Evolutionary conservation across 2,888 invertebrate genomes (phyloP).

Genomic region (Mythimna albipuncta): DNA sequence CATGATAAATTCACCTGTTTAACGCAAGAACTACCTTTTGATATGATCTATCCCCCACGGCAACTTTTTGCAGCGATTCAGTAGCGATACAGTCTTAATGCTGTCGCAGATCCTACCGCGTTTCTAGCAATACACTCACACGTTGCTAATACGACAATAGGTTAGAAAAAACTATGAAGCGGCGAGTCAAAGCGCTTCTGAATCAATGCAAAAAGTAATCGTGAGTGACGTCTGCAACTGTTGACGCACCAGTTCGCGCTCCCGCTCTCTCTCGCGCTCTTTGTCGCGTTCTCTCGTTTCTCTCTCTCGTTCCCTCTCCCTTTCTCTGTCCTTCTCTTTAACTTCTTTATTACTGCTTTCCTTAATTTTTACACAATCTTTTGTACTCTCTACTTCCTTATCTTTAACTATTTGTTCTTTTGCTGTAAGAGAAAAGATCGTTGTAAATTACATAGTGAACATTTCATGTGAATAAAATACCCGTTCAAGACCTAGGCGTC

Average conservation of each 20-base stretch:
- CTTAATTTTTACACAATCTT: conserved; percentile 84
- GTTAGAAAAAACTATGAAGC: too few relatives aligned
- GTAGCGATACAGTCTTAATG: too few relatives aligned
- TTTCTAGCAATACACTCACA: too few relatives aligned
- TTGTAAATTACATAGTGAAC: too few relatives aligned
- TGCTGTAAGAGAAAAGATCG: conserved; percentile 73
- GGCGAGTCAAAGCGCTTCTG: too few relatives aligned
- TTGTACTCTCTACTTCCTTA: conserved; percentile 87
- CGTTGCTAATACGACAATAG: too few relatives aligned
- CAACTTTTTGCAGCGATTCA: too few relatives aligned
- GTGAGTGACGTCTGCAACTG: too few relatives aligned
- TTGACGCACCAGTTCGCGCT: conserved; percentile 77
- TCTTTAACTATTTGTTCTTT: conserved; percentile 87
- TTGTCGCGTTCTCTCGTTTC: conserved; percentile 77
- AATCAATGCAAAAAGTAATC: too few relatives aligned
- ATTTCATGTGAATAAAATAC: too few relatives aligned
- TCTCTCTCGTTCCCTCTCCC: conserved; percentile 83
- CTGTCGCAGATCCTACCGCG: too few relatives aligned
- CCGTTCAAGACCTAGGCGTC: too few relatives aligned
- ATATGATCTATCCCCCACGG: not conserved
- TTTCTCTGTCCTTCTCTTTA: conserved; percentile 87
- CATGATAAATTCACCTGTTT: not conserved
- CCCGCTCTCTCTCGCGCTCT: conserved; percentile 72
- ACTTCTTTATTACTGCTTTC: conserved; percentile 89
- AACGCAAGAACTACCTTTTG: not conserved